Evolutionary conservation across 1,140 invertebrate species (phyloP), one percentile per base, ranked within the genome.

Genomic region (Cyclargus thomasi): DNA sequence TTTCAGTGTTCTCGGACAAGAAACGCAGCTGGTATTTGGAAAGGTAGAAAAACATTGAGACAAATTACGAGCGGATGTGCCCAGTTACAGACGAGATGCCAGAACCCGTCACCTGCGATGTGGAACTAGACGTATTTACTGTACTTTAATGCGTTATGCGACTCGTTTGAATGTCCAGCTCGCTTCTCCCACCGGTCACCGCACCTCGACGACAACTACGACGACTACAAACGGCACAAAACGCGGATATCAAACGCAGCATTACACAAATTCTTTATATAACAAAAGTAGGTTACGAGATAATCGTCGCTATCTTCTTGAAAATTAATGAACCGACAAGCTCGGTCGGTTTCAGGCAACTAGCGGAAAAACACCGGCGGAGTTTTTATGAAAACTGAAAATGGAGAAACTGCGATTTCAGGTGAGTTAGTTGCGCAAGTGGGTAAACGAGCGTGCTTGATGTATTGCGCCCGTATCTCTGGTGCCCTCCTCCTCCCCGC

Each of bases 51-150:
- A 67, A 67, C 23, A 8, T 47, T 35, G 55, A 57, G 14, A 69
- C 68, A 74, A 81, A 84, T 84, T 80, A 80, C 66, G 74, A 80
- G 69, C 77, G 74, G 78, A 75, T 75, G 67, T 74, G 71, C 74
- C 77, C 67, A 78, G 70, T 76, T 79, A 77, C 76, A 76, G 73
- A 77, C 76, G 66, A 79, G 74, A 77, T 67, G 75, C 77, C 71
- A 69, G 66, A 82, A 80, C 81, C 75, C 68, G 80, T 79, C 78
- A 76, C 70, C 68, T 70, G 63, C 62, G 68, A 68, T 77, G 80
- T 76, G 82, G 83, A 85, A 83, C 77, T 78, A 75, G 68, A 72
- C 62, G 71, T 70, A 67, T 67, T 59, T 67, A 67, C 65, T 57
- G 69, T 75, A 72, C 70, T 72, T 69, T 69, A n/a, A n/a, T n/a